phyloP scores from a whole-genome alignment of 2,113 vertebrate species.

The Dendropsophus ebraccatus region DNA sequence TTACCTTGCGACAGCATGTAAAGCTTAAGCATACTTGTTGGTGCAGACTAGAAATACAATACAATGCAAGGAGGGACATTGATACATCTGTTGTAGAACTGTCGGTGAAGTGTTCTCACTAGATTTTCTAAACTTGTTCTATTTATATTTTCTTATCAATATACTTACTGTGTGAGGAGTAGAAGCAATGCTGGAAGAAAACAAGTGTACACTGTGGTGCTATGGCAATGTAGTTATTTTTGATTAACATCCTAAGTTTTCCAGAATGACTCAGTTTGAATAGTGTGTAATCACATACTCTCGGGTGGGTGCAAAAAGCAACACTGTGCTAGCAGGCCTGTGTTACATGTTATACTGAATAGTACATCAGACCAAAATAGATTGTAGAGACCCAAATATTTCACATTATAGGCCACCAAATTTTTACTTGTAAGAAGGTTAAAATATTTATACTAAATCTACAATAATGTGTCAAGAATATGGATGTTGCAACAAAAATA shows the following conservation, averaged over 20 bases:
- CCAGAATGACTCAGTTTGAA: conserved; percentile 25
- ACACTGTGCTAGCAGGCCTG: neutral
- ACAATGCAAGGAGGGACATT: neutral
- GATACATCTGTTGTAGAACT: neutral
- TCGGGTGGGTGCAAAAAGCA: conserved; percentile 17
- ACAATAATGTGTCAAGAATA: neutral
- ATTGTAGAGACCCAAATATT: neutral
- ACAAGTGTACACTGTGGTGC: neutral
- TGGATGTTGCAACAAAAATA: neutral
- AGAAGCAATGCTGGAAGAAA: neutral
- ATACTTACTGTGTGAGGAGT: neutral
- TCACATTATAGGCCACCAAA: neutral
- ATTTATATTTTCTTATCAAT: neutral
- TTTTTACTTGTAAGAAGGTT: neutral
- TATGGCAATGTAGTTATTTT: neutral
- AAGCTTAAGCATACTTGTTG: neutral
- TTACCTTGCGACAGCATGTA: too few species aligned
- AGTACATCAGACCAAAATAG: conserved; percentile 23
- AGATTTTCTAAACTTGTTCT: neutral
- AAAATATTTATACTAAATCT: neutral
- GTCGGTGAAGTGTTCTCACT: neutral
- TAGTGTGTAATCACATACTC: conserved; percentile 12
- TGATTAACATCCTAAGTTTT: neutral
- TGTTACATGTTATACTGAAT: conserved; percentile 6
- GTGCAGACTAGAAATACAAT: neutral